Base-by-base conservation (phyloP, 1,140 invertebrate species). In the Araneus ventricosus region DNA sequence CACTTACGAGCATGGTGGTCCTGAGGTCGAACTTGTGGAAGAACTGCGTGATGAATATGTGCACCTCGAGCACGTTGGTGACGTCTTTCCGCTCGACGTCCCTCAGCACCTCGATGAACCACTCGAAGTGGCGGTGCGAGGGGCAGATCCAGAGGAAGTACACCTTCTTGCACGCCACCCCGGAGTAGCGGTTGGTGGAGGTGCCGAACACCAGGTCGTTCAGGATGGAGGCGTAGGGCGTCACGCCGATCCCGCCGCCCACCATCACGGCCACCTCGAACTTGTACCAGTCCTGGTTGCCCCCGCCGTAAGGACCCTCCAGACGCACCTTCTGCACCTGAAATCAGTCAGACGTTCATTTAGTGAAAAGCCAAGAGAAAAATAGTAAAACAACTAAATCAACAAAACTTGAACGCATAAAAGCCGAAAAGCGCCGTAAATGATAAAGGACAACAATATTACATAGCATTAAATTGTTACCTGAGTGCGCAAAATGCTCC, bases 91-190 rank as follows among this genome's bases (percentile, higher is more conserved):
- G 97, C 95, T 99, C 99, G 0, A 99, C 99, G 95, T 99, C 98
- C 87, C 98, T 96, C 39, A 99, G 96, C n/a, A 99, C 99, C 95
- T 99, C 99, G 94, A 99, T 99, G 95, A 99, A 99, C 99, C 99
- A 99, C 95, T 99, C 99, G 95, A 99, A 99, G 95, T 99, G 99
- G 94, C 99, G 98, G 95, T 99, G 99, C 3, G 99, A 99, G 7
- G 99, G 99, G 95, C 99, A 99, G 94, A 99, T 99, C 99, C 99
- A 99, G 7, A 99, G 96, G 96, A 99, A 99, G 96, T 99, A 99
- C 0, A 99, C 98, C 96, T 99, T 99, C 96, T 99, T 99, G 96
- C 98, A 99, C 88, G 98, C 98, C 0, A 99, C 98, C 22, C 98
- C 98, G 0, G 98, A 99, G 95, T 99, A 99, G 94, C 98, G 96